Evolutionary conservation across 2,797 vertebrate genomes (phyloP).

Genomic region (Squalus acanthias): DNA sequence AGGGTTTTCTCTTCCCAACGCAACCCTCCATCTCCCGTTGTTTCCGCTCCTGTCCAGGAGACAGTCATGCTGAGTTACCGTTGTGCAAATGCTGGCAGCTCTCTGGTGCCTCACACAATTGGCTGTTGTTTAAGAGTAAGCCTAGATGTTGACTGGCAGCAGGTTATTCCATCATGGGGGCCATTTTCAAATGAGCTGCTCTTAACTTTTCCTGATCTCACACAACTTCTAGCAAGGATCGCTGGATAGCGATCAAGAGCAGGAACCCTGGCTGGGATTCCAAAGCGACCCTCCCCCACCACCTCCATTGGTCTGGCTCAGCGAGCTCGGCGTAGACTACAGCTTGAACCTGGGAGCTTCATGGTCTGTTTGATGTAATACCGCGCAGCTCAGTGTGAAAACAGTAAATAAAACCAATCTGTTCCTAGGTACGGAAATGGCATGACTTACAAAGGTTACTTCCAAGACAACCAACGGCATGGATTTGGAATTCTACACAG

Average conservation of each 20-base stretch:
- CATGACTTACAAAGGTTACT: constrained; percentile 63
- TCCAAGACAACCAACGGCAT: constrained; percentile 52
- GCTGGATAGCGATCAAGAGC: background rate
- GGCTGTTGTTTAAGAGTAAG: background rate
- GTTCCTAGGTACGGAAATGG: constrained; percentile 55
- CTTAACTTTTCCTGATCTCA: background rate
- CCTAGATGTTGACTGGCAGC: background rate
- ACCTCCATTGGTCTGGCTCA: background rate
- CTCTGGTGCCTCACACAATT: background rate
- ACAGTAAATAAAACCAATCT: background rate
- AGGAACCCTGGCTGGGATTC: background rate
- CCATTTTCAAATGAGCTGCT: background rate
- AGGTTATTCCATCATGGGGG: background rate
- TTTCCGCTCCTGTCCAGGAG: background rate
- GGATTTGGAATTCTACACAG: constrained; percentile 63
- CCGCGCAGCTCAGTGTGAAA: background rate
- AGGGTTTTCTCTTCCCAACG: background rate
- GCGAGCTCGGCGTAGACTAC: background rate
- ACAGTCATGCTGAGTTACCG: background rate
- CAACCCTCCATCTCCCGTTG: no score
- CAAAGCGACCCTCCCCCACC: background rate
- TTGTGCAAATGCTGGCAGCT: background rate
- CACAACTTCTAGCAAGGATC: background rate
- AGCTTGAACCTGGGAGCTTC: background rate
- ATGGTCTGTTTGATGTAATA: background rate